Evolutionary conservation across 2,797 vertebrate species (phyloP).

Genomic region (Epinephelus malabaricus): DNA sequence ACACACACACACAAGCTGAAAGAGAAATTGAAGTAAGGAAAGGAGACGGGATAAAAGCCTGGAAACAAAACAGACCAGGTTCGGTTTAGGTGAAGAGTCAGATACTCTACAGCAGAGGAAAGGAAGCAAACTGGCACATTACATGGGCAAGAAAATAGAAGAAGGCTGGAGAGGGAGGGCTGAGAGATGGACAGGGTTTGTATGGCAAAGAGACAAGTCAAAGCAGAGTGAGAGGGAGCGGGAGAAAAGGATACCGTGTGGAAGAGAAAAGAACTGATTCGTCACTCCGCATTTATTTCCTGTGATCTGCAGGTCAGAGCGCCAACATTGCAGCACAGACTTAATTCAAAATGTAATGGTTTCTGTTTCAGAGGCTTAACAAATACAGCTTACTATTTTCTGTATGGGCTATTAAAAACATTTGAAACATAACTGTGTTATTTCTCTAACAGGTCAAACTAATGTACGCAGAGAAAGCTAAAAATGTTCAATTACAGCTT

Average conservation of each 20-base stretch:
- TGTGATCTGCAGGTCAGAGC: conserved; percentile 69
- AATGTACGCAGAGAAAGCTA: neutral
- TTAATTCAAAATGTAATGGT: conserved; percentile 49
- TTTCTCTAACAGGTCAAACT: conserved; percentile 18
- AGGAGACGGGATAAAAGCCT: conserved; percentile 37
- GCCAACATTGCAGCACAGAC: conserved; percentile 39
- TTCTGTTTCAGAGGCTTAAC: conserved; percentile 32
- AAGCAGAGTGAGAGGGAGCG: conserved; percentile 41
- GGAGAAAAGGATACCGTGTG: conserved; percentile 42
- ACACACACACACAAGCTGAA: neutral
- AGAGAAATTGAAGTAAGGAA: conserved; percentile 25
- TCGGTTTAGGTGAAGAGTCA: conserved; percentile 47
- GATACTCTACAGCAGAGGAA: conserved; percentile 50
- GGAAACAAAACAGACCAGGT: conserved; percentile 50
- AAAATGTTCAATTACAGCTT: conserved; percentile 39
- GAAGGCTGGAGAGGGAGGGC: conserved; percentile 44
- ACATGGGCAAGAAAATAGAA: conserved; percentile 47
- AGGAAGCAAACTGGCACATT: conserved; percentile 59
- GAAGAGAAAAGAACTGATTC: conserved; percentile 70
- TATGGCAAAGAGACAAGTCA: conserved; percentile 64
- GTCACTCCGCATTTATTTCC: conserved; percentile 67
- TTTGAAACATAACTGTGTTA: conserved; percentile 22
- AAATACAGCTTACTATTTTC: conserved; percentile 13
- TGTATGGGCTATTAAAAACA: conserved; percentile 23
- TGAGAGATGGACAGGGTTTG: conserved; percentile 58